Base-by-base conservation (phyloP, 2,888 invertebrate genomes). In the Amphipyra berbera region DNA sequence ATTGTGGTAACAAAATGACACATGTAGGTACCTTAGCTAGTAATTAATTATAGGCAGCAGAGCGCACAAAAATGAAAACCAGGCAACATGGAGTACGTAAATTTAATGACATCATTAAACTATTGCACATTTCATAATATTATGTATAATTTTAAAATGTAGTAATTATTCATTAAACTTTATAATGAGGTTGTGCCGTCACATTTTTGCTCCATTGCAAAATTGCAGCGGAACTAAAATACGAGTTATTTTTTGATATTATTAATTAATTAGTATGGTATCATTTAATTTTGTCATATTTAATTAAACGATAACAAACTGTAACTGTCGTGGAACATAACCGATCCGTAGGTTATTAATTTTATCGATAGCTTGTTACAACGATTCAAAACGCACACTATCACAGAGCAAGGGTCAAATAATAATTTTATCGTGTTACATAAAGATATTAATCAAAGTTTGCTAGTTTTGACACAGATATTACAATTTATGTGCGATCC, bases 401-500 rank as follows among this genome's bases (percentile, higher is more conserved):
- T 57, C 42, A 33, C 14, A 38, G 48, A 54, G 33, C 14, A 56
- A 56, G 40, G 58, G 55, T 61, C 54, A 57, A 73, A 63, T 50
- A 47, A 50, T 52, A 59, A 47, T 59, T 41, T 61, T 41, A 48
- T 53, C 49, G 38, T 45, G 50, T 47, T 55, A 66, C 60, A 58
- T 50, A 42, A 62, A 64, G 27, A 68, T 50, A 68, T 66, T 65
- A 71, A 67, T 69, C 59, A 73, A 61, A 61, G 46, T 66, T 61
- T 48, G 55, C 61, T 54, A 56, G 61, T 70, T 68, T 63, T 60
- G 73, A 69, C 65, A 68, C 33, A 58, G 57, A 65, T 66, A 61
- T 38, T 50, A 54, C 59, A 60, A 76, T 74, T 69, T 70, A 73
- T 69, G 57, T 55, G 30, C 44, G 38, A 71, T 68, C 44, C 61